phyloP scores from a whole-genome alignment of 1,140 invertebrate species.

The Brachionus rotundiformis region DNA sequence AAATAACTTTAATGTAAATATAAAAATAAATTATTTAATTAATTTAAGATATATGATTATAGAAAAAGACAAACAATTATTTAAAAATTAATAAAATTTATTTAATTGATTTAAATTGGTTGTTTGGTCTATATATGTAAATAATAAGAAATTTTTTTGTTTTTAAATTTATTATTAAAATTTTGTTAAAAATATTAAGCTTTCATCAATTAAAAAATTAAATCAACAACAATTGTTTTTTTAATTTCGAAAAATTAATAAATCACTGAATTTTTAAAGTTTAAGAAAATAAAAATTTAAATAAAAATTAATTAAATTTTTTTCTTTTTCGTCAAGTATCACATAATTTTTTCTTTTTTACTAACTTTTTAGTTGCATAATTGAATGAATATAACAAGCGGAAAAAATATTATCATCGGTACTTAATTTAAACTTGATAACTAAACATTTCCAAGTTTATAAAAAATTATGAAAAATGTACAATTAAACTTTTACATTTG shows the following conservation, averaged over 20 bases:
- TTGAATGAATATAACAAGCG: background rate
- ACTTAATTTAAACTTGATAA: background rate
- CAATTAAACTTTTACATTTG: conserved; percentile 14
- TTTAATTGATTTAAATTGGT: too few relatives aligned
- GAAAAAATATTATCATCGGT: background rate
- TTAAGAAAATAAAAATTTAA: background rate
- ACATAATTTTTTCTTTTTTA: background rate
- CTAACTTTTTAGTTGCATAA: background rate
- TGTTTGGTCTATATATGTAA: too few relatives aligned
- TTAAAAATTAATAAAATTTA: too few relatives aligned
- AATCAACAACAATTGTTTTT: background rate
- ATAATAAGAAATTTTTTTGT: too few relatives aligned
- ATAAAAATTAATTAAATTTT: background rate
- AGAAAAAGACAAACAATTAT: too few relatives aligned
- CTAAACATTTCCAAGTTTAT: background rate
- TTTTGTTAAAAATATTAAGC: background rate
- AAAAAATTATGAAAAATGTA: background rate
- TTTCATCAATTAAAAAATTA: conserved; percentile 17
- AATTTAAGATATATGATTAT: too few relatives aligned
- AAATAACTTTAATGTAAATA: too few relatives aligned
- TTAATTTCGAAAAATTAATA: background rate
- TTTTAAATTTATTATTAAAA: too few relatives aligned
- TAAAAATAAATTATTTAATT: background rate
- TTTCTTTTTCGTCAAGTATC: background rate
- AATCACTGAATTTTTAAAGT: background rate